Conservation (phyloP, 2,888 invertebrate species). For the Cephus runcator region DNA sequence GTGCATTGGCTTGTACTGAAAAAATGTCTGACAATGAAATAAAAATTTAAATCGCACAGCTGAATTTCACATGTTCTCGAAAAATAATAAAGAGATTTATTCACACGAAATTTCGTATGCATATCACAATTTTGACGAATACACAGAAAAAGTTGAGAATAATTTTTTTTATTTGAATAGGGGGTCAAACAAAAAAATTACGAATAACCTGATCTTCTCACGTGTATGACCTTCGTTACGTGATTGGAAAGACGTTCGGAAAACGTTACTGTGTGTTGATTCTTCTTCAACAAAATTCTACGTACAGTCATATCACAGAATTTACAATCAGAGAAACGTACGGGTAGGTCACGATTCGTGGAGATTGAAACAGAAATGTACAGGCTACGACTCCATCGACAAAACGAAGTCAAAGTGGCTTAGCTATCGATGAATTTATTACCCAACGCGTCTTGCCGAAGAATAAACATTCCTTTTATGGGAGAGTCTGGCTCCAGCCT, state of each 20-base stretch:
- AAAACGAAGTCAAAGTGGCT: not conserved
- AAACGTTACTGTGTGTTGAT: not conserved
- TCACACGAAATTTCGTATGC: not conserved
- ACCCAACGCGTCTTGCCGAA: conserved; percentile 19
- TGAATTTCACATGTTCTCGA: not conserved
- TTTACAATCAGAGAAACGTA: not conserved
- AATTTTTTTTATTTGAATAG: not conserved
- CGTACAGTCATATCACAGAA: not conserved
- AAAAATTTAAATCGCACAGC: not conserved
- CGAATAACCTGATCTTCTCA: not conserved
- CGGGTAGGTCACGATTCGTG: conserved; percentile 12
- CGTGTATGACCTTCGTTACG: not conserved
- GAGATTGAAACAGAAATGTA: conserved; percentile 22
- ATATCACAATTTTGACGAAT: not conserved
- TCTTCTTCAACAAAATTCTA: not conserved
- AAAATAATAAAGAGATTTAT: not conserved
- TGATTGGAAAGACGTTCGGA: not conserved
- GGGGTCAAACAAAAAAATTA: not conserved
- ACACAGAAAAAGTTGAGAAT: not conserved
- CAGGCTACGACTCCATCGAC: not conserved
- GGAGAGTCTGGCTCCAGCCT: conserved; percentile 17
- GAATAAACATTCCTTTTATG: conserved; percentile 23
- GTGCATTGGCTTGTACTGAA: not conserved
- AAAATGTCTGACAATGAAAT: not conserved
- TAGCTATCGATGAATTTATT: conserved; percentile 25